A percentile compares a stretch with the other conserved stretches of the same genome.
Conservation (phyloP, 2,888 invertebrate genomes). For the Sminthurides aquaticus region DNA sequence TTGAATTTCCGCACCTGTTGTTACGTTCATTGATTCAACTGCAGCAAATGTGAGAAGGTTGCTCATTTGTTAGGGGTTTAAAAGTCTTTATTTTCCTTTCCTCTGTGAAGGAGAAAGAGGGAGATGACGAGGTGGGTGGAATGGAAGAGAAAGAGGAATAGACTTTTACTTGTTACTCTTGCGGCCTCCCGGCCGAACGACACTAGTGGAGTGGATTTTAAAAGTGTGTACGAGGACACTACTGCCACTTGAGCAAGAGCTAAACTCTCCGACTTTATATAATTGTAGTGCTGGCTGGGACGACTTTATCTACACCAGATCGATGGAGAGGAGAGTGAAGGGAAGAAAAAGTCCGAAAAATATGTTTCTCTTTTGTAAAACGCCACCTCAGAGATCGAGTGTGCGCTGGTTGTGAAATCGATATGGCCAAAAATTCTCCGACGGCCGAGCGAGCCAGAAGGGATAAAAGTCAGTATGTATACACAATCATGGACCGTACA, state of each 20-base stretch:
- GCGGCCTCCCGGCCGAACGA: neutral
- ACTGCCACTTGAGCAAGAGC: neutral
- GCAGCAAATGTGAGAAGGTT: too few relatives aligned
- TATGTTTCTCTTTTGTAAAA: conserved; percentile 34
- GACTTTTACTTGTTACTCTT: neutral
- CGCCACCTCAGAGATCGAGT: conserved; percentile 34
- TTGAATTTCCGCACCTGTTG: too few relatives aligned
- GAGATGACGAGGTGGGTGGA: neutral
- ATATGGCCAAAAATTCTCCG: conserved; percentile 39
- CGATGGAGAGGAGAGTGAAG: conserved; percentile 43
- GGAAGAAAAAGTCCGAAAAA: conserved; percentile 35
- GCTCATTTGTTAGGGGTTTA: too few relatives aligned
- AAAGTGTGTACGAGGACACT: neutral
- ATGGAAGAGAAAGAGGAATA: neutral
- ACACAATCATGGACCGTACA: neutral
- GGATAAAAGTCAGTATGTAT: neutral
- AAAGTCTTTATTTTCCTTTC: too few relatives aligned
- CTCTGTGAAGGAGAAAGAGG: too few relatives aligned
- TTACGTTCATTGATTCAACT: too few relatives aligned
- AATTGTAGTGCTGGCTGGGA: conserved; percentile 21
- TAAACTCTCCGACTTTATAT: neutral
- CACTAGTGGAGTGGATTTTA: neutral
- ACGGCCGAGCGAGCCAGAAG: conserved; percentile 15
- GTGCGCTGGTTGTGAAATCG: conserved; percentile 43
- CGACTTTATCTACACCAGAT: conserved; percentile 43